Evolutionary conservation across 2,888 invertebrate genomes (phyloP), one percentile per base, ranked within the genome.

Genomic region (Nephrotoma appendiculata): DNA sequence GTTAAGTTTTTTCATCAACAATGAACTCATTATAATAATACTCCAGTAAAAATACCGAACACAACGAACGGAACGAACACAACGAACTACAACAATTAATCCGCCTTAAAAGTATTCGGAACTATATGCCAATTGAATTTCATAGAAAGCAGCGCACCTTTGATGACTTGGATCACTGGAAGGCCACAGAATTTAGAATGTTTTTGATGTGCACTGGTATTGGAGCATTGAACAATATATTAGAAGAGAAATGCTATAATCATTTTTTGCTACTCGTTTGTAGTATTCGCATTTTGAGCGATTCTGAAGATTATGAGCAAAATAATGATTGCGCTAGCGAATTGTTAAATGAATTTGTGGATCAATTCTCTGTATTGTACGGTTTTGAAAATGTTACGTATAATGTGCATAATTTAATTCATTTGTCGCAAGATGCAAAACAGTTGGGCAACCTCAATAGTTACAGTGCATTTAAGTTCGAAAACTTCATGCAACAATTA

Each of bases 361-460:
- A 31, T 41, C 42, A 86, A 83, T 87, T 87, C 86, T 71, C 41
- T 44, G 84, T 52, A 86, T 83, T 88, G 12, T 88, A 88, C 87
- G 87, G 87, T 41, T 85, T 57, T 86, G 87, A 87, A 85, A 57
- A 86, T 87, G 41, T 88, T 41, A 85, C 87, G n/a, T 87, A 87
- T 87, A 88, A 88, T 83, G 86, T 88, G 48, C 88, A 88, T 85
- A n/a, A n/a, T n/a, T n/a, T n/a, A n/a, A n/a, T n/a, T n/a, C n/a
- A n/a, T n/a, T n/a, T n/a, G n/a, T n/a, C n/a, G n/a, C n/a, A n/a
- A 7, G 87, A 87, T 85, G 87, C 57, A 15, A 45, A 83, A 86
- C 15, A 31, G 31, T 31, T 31, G 2, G 31, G 31, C 31, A 31
- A 19, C 43, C 86, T 87, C 41, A 43, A 85, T 85, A 85, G 41